Conservation (phyloP, 2,113 vertebrate species). For the Gopherus evgoodei region DNA sequence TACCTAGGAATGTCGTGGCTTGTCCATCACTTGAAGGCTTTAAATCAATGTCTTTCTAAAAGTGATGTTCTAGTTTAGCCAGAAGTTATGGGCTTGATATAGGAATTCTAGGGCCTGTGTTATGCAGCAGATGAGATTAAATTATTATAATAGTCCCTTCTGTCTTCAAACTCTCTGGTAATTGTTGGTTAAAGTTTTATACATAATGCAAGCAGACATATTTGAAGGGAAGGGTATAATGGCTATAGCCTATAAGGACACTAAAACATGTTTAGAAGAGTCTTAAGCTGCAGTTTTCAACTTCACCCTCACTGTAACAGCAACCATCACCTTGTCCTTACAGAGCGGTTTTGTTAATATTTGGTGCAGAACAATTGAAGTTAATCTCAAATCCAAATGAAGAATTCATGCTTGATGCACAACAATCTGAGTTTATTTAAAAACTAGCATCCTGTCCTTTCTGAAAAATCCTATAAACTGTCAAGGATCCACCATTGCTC, state of each 20-base stretch:
- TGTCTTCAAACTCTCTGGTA: not conserved
- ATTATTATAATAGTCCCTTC: not conserved
- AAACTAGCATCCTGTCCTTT: not conserved
- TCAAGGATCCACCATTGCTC: not conserved
- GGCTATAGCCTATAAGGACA: not conserved
- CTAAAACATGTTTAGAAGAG: not conserved
- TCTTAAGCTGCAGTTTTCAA: not conserved
- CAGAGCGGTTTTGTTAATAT: not conserved
- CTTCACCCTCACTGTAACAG: not conserved
- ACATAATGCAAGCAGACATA: not conserved
- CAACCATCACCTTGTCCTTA: not conserved
- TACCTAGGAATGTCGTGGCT: accelerated
- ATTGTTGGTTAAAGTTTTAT: not conserved
- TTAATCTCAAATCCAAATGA: not conserved
- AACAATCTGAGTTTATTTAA: not conserved
- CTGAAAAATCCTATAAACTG: not conserved
- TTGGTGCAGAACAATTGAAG: not conserved
- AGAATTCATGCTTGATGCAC: not conserved
- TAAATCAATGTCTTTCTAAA: not conserved
- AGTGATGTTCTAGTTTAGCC: not conserved
- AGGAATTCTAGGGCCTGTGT: not conserved
- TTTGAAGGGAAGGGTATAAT: not conserved
- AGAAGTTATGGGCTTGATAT: not conserved
- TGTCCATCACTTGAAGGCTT: not conserved
- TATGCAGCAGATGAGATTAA: not conserved